A percentile compares a stretch with the other conserved stretches of the same genome.
phyloP scores from a whole-genome alignment of 2,888 invertebrate genomes.

The Morpho deidamia region DNA sequence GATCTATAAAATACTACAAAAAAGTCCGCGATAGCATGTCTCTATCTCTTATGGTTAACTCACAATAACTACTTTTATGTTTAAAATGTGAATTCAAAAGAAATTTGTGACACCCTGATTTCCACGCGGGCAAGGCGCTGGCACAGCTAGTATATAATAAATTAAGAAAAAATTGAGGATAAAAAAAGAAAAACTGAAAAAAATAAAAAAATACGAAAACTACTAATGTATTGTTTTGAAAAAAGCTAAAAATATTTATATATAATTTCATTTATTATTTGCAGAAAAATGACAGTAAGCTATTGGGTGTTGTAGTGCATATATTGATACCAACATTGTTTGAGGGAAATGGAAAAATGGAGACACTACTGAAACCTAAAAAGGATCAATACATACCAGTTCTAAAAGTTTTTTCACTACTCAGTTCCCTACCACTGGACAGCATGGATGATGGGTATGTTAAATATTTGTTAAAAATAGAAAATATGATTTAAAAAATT shows the following conservation, averaged over 20 bases:
- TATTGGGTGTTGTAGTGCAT: slow-evolving; percentile 30
- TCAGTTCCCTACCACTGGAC: slow-evolving; percentile 12
- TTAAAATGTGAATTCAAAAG: no score
- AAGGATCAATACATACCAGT: slow-evolving; percentile 31
- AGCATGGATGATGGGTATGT: slow-evolving; percentile 9
- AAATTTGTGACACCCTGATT: no score
- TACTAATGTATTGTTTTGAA: neutral
- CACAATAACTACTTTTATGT: no score
- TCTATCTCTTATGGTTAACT: no score
- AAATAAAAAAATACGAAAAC: no score
- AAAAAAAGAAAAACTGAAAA: no score
- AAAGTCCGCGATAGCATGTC: no score
- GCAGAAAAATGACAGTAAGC: slow-evolving; percentile 7
- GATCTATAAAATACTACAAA: no score
- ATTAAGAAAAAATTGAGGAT: no score
- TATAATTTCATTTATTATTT: slow-evolving; percentile 8
- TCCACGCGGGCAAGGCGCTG: no score
- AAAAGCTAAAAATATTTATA: neutral
- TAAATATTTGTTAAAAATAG: neutral
- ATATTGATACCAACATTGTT: slow-evolving; percentile 28
- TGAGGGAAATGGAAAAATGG: slow-evolving; percentile 34
- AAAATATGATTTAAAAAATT: no score
- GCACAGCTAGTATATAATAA: no score
- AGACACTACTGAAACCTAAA: slow-evolving; percentile 32
- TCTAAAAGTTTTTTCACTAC: slow-evolving; percentile 27